Conservation (phyloP, 2,113 vertebrate genomes). For the Clinocottus analis region DNA sequence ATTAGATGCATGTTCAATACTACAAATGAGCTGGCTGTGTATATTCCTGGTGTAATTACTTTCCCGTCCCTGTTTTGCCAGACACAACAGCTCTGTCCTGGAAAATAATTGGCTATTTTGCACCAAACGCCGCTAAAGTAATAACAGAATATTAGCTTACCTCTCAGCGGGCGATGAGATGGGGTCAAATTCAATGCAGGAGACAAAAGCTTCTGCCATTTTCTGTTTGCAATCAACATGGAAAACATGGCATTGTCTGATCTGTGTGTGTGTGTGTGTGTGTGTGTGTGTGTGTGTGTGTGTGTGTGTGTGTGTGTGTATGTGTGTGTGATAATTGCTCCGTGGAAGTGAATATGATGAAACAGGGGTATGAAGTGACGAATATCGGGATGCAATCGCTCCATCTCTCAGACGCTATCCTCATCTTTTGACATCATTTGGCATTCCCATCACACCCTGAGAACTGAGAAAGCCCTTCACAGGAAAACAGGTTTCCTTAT, state of each 20-base stretch:
- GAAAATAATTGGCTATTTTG: slow-evolving; percentile 65
- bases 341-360: slow-evolving; percentile 40
- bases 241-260: slow-evolving; percentile 41
- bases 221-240: slow-evolving; percentile 41
- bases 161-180: slow-evolving; percentile 58
- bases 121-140: slow-evolving; percentile 62
- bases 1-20: slow-evolving; percentile 62
- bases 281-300: slow-evolving; percentile 6
- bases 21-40: slow-evolving; percentile 60
- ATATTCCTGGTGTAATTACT: slow-evolving; percentile 61
- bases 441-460: slow-evolving; percentile 5
- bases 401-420: slow-evolving; percentile 10
- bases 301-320: too few relatives aligned
- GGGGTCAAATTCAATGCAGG: slow-evolving; percentile 57
- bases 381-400: slow-evolving; percentile 28
- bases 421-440: slow-evolving; percentile 12
- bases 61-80: slow-evolving; percentile 60
- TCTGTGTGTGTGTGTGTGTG: slow-evolving; percentile 12
- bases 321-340: slow-evolving; percentile 48
- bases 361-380: slow-evolving; percentile 19
- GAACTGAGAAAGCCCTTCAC: slow-evolving; percentile 11
- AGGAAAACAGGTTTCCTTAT: background rate
- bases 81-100: slow-evolving; percentile 59
- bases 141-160: slow-evolving; percentile 72
- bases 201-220: slow-evolving; percentile 45